Conservation (phyloP, 1,140 invertebrate species). For the Branchinecta lindahli region DNA sequence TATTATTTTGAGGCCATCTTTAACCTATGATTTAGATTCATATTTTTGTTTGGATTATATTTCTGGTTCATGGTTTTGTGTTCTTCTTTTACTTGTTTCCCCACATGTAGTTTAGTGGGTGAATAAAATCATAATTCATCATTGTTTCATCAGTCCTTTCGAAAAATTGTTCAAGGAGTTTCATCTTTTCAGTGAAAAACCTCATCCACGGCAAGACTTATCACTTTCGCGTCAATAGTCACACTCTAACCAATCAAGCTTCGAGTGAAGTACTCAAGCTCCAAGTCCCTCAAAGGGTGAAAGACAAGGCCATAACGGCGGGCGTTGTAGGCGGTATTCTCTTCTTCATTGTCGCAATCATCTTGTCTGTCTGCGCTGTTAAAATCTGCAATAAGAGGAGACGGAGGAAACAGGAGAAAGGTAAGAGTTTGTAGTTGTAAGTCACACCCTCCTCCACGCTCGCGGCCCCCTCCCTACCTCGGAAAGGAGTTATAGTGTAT, state of each 20-base stretch:
- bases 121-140: too few relatives aligned
- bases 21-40: too few relatives aligned
- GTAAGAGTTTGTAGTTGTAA: conserved; percentile 37
- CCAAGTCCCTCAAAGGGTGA: conserved; percentile 67
- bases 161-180: too few relatives aligned
- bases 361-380: conserved; percentile 83
- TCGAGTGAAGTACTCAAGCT: conserved; percentile 69
- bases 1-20: too few relatives aligned
- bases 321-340: conserved; percentile 84
- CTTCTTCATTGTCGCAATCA: conserved; percentile 91
- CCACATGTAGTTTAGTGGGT: too few relatives aligned
- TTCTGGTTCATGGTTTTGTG: too few relatives aligned
- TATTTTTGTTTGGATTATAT: too few relatives aligned
- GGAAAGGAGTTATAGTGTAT: conserved; percentile 21
- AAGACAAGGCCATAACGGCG: conserved; percentile 81
- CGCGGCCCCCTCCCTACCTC: conserved; percentile 41
- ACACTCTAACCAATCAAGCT: conserved; percentile 63
- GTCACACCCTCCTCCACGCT: conserved; percentile 32
- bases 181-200: conserved; percentile 58
- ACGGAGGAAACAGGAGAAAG: conserved; percentile 90
- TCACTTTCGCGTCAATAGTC: conserved; percentile 72
- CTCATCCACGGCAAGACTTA: conserved; percentile 73
- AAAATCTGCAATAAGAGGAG: conserved; percentile 94
- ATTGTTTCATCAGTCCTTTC: too few relatives aligned
- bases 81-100: too few relatives aligned